Base-by-base conservation (phyloP, 2,888 invertebrate genomes). In the Nebria salina region DNA sequence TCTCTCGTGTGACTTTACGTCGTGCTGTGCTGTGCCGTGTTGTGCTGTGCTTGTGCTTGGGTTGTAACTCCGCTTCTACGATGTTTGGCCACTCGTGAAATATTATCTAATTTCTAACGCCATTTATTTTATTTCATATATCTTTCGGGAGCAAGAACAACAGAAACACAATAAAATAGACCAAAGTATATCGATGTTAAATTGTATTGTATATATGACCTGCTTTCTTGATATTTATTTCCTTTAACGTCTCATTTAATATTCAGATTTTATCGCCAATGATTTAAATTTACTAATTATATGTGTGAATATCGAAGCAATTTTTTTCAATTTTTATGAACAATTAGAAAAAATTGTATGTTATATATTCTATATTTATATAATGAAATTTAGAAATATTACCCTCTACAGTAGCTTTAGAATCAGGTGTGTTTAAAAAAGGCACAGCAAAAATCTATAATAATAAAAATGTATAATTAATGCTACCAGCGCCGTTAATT, bases 111-210 rank as follows among this genome's bases (percentile, higher is more conserved):
- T 78, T 78, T 78, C 73, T 73, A 78, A 65, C 78, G 73, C 73
- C 78, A 73, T 78, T 73, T 68, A 78, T 78, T 73, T 73, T 78
- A 78, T 78, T 78, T 78, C 73, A 78, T 73, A 73, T 78, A 78
- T 78, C 73, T 77, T 7, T 54, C 54, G 54, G 4, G 54, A 54
- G 54, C 54, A 54, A 54, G 54, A 54, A 54, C 54, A 54, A 54
- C 54, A 54, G 54, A 54, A 54, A 54, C 54, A 54, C 54, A 54
- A 54, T 54, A 54, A 54, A 54, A 54, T 54, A 54, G 54, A 54
- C 54, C 54, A 54, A 54, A 54, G 54, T 54, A 11, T 54, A 54
- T 54, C 54, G 54, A 54, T 54, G 54, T 54, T 54, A 54, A 54
- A 54, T 54, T 54, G 54, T 54, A 54, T 54, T 34, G 4, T 34